phyloP scores from a whole-genome alignment of 2,797 vertebrate species.

The Catamblyrhynchus diadema region DNA sequence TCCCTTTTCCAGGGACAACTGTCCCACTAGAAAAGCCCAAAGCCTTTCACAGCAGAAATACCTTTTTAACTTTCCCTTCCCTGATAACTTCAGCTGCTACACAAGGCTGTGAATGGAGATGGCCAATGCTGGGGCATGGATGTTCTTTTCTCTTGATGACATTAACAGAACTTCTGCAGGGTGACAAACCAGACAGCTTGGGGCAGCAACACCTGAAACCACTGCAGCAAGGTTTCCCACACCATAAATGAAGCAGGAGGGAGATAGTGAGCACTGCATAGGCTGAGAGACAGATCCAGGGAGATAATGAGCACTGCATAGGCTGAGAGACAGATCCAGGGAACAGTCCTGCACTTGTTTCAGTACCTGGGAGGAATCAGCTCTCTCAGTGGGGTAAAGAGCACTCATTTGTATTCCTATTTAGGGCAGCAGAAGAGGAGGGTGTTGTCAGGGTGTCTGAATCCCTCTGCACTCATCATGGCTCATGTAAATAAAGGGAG shows the following conservation, averaged over 20 bases:
- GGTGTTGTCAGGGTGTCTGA: neutral
- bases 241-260: neutral
- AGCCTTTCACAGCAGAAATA: neutral
- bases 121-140: neutral
- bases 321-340: neutral
- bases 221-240: neutral
- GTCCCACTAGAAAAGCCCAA: neutral
- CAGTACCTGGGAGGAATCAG: neutral
- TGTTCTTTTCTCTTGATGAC: neutral
- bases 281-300: neutral
- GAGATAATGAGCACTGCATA: neutral
- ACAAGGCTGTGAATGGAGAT: neutral
- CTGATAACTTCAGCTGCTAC: neutral
- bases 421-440: neutral
- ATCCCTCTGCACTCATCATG: neutral
- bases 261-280: neutral
- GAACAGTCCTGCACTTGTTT: neutral
- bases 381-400: neutral
- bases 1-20: neutral
- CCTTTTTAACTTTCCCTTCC: neutral
- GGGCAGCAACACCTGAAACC: neutral
- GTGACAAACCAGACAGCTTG: neutral
- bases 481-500: neutral
- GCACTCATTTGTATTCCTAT: neutral
- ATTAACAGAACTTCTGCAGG: neutral